These are phyloP conservation scores for Arothron firmamentum DNA, from an alignment of 2,113 vertebrate genomes.

Conservation along the genomic window DNA sequence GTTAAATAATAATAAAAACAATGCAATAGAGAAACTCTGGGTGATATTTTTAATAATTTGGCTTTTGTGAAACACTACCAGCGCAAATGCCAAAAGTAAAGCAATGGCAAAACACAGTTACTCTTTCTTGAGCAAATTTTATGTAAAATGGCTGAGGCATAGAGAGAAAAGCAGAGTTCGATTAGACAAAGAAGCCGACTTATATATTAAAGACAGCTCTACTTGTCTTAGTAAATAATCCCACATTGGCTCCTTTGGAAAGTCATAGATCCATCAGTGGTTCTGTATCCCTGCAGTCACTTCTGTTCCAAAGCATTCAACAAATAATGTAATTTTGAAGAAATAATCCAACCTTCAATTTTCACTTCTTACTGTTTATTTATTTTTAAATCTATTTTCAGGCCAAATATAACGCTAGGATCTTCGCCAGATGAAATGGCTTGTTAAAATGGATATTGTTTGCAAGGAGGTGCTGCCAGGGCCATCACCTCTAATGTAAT, in stretches of 20 bases:
- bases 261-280: conserved; percentile 8
- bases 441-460: conserved; percentile 50
- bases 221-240: too few species aligned
- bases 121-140: too few species aligned
- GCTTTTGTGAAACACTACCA: too few species aligned
- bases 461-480: conserved; percentile 32
- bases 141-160: too few species aligned
- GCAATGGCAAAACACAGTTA: too few species aligned
- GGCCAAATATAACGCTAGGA: conserved; percentile 22
- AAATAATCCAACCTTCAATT: conserved; percentile 21
- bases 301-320: conserved; percentile 5
- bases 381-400: conserved; percentile 16
- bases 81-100: too few species aligned
- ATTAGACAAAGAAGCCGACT: too few species aligned
- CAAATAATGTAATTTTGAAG: neutral
- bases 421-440: conserved; percentile 30
- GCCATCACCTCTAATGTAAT: conserved; percentile 44
- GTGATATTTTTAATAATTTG: too few species aligned
- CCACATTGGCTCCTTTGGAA: neutral
- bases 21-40: too few species aligned
- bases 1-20: too few species aligned
- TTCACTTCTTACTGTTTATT: neutral
- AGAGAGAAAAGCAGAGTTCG: too few species aligned
- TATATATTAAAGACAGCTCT: too few species aligned
- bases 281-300: neutral